phyloP scores from a whole-genome alignment of 2,113 vertebrate genomes.

The Oceanodroma tethys region DNA sequence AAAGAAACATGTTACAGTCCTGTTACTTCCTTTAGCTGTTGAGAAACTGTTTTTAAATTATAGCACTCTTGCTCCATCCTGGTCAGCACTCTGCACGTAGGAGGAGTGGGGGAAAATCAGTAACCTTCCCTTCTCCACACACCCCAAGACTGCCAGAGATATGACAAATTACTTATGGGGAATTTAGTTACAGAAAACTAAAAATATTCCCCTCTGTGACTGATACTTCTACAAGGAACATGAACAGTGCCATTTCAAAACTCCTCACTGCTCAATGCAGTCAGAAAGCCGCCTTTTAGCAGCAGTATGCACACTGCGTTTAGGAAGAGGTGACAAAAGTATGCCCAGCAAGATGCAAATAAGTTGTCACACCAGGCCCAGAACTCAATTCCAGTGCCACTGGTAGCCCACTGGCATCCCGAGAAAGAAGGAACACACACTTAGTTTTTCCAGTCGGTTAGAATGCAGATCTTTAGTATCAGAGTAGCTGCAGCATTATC shows the following conservation, averaged over 20 bases:
- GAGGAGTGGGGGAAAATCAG: background rate
- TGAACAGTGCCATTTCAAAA: background rate
- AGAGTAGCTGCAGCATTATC: background rate
- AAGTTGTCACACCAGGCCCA: background rate
- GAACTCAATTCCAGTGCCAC: background rate
- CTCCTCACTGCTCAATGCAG: background rate
- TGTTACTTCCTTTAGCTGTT: background rate
- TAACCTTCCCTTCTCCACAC: background rate
- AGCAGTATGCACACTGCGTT: accelerated
- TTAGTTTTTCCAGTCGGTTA: background rate
- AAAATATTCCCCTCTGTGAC: background rate
- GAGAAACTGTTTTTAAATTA: background rate
- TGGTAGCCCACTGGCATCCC: background rate
- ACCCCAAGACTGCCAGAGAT: background rate
- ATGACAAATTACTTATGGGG: accelerated
- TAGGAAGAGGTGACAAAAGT: background rate
- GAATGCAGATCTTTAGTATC: background rate
- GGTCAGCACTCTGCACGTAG: background rate
- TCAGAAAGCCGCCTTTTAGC: background rate
- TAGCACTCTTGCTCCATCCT: background rate
- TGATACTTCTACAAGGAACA: background rate
- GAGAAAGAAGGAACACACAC: background rate
- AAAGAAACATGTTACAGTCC: accelerated
- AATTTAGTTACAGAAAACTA: background rate
- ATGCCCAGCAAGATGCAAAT: background rate